phyloP scores from a whole-genome alignment of 2,113 vertebrate species.

The Myrmecobius fasciatus region DNA sequence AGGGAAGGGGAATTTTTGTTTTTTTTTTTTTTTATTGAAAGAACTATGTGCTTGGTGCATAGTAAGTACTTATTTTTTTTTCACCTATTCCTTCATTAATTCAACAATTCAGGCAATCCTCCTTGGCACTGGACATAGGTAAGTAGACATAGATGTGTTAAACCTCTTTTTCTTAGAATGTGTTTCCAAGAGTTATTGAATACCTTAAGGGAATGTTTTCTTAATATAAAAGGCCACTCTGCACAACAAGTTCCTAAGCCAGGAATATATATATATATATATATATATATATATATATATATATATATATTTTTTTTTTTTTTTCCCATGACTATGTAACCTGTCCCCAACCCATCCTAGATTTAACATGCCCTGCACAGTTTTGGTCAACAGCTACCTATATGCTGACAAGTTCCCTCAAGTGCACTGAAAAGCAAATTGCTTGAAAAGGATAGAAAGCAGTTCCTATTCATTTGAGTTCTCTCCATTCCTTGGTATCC shows the following conservation, averaged over 20 bases:
- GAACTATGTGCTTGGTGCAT: not conserved
- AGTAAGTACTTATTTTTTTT: not conserved
- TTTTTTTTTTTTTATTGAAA: not conserved
- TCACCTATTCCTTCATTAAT: not conserved
- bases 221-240: not conserved
- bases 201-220: not conserved
- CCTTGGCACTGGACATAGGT: not conserved
- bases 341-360: not conserved
- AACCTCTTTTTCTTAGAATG: not conserved
- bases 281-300: too few species aligned
- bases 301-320: too few species aligned
- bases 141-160: not conserved
- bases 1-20: not conserved
- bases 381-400: not conserved
- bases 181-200: not conserved
- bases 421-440: not conserved
- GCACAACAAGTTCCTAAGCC: not conserved
- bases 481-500: slow-evolving; percentile 48
- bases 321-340: not conserved
- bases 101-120: not conserved
- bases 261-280: too few species aligned
- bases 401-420: slow-evolving; percentile 32
- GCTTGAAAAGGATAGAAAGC: slow-evolving; percentile 48
- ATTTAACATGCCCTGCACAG: slow-evolving; percentile 23
- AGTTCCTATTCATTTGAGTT: slow-evolving; percentile 34